Evolutionary conservation across 2,888 invertebrate species (phyloP), one percentile per base, ranked within the genome.

Genomic region (Beris chalybata): DNA sequence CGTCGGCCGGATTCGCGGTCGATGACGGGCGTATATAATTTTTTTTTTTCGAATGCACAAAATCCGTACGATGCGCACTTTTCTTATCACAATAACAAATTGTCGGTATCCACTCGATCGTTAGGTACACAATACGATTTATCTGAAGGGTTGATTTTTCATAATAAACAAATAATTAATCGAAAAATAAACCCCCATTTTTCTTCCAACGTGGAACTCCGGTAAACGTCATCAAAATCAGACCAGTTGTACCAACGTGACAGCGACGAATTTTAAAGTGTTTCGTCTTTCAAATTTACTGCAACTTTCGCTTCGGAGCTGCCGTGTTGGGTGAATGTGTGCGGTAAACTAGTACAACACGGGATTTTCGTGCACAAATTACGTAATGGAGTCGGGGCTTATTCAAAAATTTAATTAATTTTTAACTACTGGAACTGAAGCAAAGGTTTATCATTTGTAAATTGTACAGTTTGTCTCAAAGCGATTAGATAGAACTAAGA

Each of bases 131-230:
- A 5, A 13, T 4, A 11, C 15, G 11, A 50, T 50, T 52, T 61
- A 61, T 61, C 22, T 61, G 38, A 50, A 61, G 38, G 61, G 38
- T 50, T 50, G 31, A 61, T 64, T 64, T 64, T 54, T 29, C 31
- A 44, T 54, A 30, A 64, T 54, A 53, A 64, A 64, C 54, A 64
- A 54, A 53, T 43, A 54, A 53, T 64, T 64, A 44, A 54, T 64
- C 44, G 31, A 54, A 64, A 64, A 43, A 29, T 3, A 22, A 53
- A 44, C 43, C 66, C 66, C 65, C 67, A 70, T 70, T 71, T 71
- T 67, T 15, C 54, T 69, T 68, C 57, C 67, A 68, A 71, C 71
- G 71, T 71, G 71, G 71, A 71, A 69, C 70, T 58, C 53, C 58
- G 31, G 47, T 30, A 56, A 64, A 68, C 55, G 71, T 71, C 71